Evolutionary conservation across 2,797 vertebrate species (phyloP), one percentile per base, ranked within the genome.

Genomic region (Odontamblyopus rebecca): DNA sequence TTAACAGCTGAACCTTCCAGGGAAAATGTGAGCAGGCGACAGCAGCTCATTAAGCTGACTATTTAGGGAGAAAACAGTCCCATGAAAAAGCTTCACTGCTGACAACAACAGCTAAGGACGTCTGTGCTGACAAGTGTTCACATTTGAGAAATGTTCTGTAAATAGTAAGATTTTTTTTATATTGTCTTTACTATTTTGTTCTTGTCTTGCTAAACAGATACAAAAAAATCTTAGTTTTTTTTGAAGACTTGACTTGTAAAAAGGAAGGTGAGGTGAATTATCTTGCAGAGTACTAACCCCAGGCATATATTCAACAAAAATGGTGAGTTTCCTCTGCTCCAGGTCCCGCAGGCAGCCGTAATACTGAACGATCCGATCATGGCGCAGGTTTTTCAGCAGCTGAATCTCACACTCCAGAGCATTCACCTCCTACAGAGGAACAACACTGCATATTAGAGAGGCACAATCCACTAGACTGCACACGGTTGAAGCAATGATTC

Each of bases 331-430:
- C 88, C 82, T 96, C 83, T 94, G 94, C n/a, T 96, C 94, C 0
- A 93, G 91, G 81, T 98, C 96, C 68, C 96, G 90, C 65, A 96
- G 89, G 69, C 95, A 97, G 8, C 96, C 96, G 0, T 96, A 97
- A 90, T 98, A 98, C 91, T 97, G 96, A 61, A 98, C 96, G 0
- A 98, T 98, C 61, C 96, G 93, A 72, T 98, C 96, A 0, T 98
- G 96, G 15, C 88, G 94, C 69, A 97, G 93, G 65, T 97, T 96
- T 91, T 97, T 98, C 88, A 98, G 87, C 82, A 98, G 94, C 93
- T 98, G 96, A 67, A 98, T 96, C 94, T 98, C 96, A 85, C 96
- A 98, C 91, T 98, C 96, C 19, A 98, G 91, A 76, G 96, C 96
- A 2, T 96, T 97, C 85, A 97, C 96, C 83, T 98, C 96, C 96